phyloP scores from a whole-genome alignment of 1,140 invertebrate species.

The Berghia stephanieae region DNA sequence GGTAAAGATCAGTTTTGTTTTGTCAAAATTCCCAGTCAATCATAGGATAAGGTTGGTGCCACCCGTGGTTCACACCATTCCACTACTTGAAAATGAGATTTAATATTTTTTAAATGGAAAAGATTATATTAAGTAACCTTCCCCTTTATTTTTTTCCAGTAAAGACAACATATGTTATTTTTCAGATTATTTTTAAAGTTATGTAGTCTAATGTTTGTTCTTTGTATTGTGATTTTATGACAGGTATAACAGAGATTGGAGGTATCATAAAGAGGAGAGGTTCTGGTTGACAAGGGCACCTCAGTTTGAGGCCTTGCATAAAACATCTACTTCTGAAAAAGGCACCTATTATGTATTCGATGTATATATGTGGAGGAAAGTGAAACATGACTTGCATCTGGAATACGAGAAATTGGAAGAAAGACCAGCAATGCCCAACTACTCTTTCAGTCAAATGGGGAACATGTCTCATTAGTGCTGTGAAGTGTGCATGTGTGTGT shows the following conservation, averaged over 20 bases:
- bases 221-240: too few relatives aligned
- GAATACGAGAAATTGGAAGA: constrained; percentile 98
- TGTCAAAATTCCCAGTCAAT: too few relatives aligned
- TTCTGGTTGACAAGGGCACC: constrained; percentile 99
- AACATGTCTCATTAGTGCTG: neutral
- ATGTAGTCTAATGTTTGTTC: neutral
- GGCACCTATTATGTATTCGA: constrained; percentile 99
- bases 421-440: constrained; percentile 71
- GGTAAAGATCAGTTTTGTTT: too few relatives aligned
- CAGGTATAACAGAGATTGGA: constrained; percentile 96
- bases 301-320: constrained; percentile 89
- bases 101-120: too few relatives aligned
- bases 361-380: constrained; percentile 92
- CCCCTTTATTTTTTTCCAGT: too few relatives aligned
- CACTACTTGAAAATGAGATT: too few relatives aligned
- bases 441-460: constrained; percentile 4
- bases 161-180: neutral
- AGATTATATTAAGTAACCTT: too few relatives aligned
- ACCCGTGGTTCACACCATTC: too few relatives aligned
- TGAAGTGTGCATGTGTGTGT: too few relatives aligned
- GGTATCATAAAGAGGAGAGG: constrained; percentile 98
- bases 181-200: too few relatives aligned
- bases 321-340: constrained; percentile 93
- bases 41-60: too few relatives aligned
- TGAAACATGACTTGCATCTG: constrained; percentile 93